These are phyloP conservation scores for Tolmerus cingulatus DNA, from an alignment of 2,888 invertebrate genomes.

Conservation along the genomic window DNA sequence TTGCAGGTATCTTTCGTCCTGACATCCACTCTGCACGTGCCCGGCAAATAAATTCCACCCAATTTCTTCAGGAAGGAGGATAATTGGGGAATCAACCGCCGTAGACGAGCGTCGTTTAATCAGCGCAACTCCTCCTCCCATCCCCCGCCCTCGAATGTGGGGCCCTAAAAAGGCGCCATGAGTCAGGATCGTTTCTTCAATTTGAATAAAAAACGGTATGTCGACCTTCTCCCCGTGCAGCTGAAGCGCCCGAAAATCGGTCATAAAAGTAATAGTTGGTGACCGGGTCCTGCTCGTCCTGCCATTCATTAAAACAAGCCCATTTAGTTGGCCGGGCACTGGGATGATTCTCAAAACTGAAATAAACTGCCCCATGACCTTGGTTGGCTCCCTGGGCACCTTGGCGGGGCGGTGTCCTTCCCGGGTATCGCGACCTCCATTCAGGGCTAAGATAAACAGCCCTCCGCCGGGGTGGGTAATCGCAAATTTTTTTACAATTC, in stretches of 20 bases:
- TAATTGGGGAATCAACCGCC: neutral
- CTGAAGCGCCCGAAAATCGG: neutral
- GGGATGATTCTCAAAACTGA: slow-evolving; percentile 23
- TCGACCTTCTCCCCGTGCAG: neutral
- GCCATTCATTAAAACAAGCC: neutral
- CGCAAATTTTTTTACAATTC: slow-evolving; percentile 3
- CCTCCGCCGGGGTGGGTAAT: neutral
- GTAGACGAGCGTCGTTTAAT: neutral
- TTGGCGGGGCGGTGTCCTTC: neutral
- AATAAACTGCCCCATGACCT: slow-evolving; percentile 31
- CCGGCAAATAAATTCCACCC: neutral
- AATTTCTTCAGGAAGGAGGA: neutral
- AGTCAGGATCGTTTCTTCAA: neutral
- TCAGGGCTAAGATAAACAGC: slow-evolving; percentile 26
- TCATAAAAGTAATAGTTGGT: neutral
- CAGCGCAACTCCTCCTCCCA: neutral
- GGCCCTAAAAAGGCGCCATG: neutral
- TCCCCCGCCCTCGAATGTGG: neutral
- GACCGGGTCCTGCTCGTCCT: neutral
- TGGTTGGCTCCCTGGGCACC: neutral
- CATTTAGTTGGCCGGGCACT: neutral
- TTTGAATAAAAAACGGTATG: neutral
- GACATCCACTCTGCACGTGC: neutral
- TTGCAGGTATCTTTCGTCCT: neutral
- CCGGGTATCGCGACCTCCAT: neutral